Evolutionary conservation across 2,797 vertebrate genomes (phyloP).

Genomic region (Gadopsis bispinosus): DNA sequence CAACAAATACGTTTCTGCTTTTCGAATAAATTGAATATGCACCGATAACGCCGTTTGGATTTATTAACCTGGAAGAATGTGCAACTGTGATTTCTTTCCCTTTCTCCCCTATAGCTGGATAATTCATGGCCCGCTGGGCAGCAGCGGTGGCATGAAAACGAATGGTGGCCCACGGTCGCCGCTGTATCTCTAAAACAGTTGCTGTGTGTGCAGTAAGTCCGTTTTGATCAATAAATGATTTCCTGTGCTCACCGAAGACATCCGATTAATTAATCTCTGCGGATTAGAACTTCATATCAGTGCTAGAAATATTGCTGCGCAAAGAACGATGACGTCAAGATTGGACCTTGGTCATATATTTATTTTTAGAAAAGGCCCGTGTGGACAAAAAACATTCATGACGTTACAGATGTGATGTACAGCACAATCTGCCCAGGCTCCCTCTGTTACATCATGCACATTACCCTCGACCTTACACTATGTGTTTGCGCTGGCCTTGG

Average conservation of each 20-base stretch:
- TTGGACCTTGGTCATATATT: neutral
- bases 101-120: conserved; percentile 12
- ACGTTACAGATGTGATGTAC: conserved; percentile 16
- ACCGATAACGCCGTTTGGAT: conserved; percentile 68
- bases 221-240: conserved; percentile 30
- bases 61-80: conserved; percentile 47
- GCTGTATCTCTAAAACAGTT: conserved; percentile 1
- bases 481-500: conserved; percentile 43
- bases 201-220: neutral
- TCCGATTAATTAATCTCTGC: neutral
- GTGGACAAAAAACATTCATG: conserved; percentile 5
- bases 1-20: conserved; percentile 45
- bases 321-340: conserved; percentile 1
- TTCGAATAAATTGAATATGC: conserved; percentile 53
- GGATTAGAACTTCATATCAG: conserved; percentile 3
- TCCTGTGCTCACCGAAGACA: conserved; percentile 7
- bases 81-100: conserved; percentile 51
- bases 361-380: neutral
- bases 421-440: conserved; percentile 11
- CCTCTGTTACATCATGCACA: conserved; percentile 25
- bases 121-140: conserved; percentile 43
- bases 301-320: neutral
- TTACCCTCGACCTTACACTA: conserved; percentile 18
- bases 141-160: conserved; percentile 40
- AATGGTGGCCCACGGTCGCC: conserved; percentile 19